Conservation (phyloP, 2,797 vertebrate species). For the Crenuchus spilurus region DNA sequence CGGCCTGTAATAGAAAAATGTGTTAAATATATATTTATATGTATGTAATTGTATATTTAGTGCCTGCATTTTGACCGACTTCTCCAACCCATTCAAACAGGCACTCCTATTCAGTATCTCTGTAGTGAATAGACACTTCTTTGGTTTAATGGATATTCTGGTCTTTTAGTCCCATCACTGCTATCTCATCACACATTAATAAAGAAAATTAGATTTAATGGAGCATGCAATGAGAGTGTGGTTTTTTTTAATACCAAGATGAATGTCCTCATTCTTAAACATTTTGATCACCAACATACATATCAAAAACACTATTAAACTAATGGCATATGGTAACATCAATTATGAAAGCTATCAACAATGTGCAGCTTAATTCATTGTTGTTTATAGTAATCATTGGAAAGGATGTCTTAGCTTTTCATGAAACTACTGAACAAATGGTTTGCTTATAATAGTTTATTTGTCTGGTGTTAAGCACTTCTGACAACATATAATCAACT, state of each 20-base stretch:
- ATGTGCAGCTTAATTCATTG: neutral
- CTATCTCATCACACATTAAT: neutral
- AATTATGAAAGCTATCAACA: neutral
- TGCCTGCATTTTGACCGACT: neutral
- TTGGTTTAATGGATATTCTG: slow-evolving; percentile 7
- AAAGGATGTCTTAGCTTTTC: neutral
- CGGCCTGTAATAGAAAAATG: too few relatives aligned
- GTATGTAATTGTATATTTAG: too few relatives aligned
- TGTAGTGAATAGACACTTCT: neutral
- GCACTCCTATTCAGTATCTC: too few relatives aligned
- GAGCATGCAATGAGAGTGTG: neutral
- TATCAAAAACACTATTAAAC: neutral
- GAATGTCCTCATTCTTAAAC: neutral
- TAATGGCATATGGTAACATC: neutral
- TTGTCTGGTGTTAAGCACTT: too few relatives aligned
- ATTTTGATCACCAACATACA: too few relatives aligned
- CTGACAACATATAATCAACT: too few relatives aligned
- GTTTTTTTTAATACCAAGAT: neutral
- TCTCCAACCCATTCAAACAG: neutral
- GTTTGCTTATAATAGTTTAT: too few relatives aligned
- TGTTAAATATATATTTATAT: too few relatives aligned
- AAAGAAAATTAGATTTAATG: neutral
- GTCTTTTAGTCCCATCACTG: neutral
- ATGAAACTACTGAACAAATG: too few relatives aligned
- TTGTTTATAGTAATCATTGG: neutral